Conservation (phyloP, 2,113 vertebrate genomes). For the Cheirogaleus medius region DNA sequence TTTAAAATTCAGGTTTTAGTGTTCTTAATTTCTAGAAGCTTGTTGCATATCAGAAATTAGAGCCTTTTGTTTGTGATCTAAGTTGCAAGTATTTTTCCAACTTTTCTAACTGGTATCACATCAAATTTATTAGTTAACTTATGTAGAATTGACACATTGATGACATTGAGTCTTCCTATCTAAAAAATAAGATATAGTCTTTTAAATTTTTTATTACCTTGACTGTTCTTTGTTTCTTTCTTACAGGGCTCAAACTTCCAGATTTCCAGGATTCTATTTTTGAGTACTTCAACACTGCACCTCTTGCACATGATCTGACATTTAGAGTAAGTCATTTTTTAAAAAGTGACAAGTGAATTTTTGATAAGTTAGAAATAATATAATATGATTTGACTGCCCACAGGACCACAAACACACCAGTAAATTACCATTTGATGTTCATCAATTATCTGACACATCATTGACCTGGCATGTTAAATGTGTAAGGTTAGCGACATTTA, state of each 20-base stretch:
- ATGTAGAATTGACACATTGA: fast-evolving
- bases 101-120: not conserved
- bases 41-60: not conserved
- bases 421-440: not conserved
- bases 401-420: not conserved
- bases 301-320: slow-evolving; percentile 94
- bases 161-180: fast-evolving
- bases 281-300: slow-evolving; percentile 98
- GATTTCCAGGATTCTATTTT: slow-evolving; percentile 98
- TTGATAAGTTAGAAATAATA: not conserved
- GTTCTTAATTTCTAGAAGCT: not conserved
- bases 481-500: fast-evolving
- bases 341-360: not conserved
- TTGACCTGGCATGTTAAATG: fast-evolving
- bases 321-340: slow-evolving; percentile 91
- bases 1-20: not conserved
- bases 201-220: not conserved
- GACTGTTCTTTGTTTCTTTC: not conserved
- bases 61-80: not conserved
- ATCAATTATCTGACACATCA: fast-evolving
- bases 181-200: fast-evolving
- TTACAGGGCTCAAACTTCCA: slow-evolving; percentile 93
- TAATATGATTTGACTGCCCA: not conserved
- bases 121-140: fast-evolving
- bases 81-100: not conserved